Conservation (phyloP, 2,888 invertebrate species). For the Xanthia icteritia region DNA sequence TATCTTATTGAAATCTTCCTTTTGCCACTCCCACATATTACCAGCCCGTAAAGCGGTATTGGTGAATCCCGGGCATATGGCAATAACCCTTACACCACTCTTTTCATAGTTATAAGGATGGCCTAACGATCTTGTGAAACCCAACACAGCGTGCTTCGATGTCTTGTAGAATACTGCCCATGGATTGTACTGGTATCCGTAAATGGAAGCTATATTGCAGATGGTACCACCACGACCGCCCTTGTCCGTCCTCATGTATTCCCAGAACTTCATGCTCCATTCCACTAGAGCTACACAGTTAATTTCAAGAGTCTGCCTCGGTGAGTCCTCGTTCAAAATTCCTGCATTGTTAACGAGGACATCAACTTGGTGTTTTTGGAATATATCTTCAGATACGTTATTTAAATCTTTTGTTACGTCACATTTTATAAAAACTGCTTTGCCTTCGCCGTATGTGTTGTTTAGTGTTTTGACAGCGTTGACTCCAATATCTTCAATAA, state of each 20-base stretch:
- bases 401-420: conserved; percentile 87
- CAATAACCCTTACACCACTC: conserved; percentile 85
- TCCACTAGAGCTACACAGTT: conserved; percentile 75
- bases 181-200: conserved; percentile 76
- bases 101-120: conserved; percentile 79
- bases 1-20: conserved; percentile 43
- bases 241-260: conserved; percentile 88
- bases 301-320: conserved; percentile 70
- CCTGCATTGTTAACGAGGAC: conserved; percentile 84
- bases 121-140: conserved; percentile 84
- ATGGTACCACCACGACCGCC: conserved; percentile 91
- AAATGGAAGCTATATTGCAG: conserved; percentile 91
- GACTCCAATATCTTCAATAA: conserved; percentile 70
- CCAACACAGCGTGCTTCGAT: conserved; percentile 83
- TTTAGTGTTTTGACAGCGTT: conserved; percentile 79
- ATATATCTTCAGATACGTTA: conserved; percentile 73
- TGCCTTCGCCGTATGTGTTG: conserved; percentile 80
- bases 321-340: conserved; percentile 68
- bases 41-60: conserved; percentile 73
- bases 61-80: conserved; percentile 87
- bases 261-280: conserved; percentile 86
- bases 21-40: conserved; percentile 28
- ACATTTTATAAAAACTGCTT: conserved; percentile 84
- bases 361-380: conserved; percentile 76
- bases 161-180: conserved; percentile 57